Conservation (phyloP, 2,888 invertebrate species). For the Margaritifera margaritifera region DNA sequence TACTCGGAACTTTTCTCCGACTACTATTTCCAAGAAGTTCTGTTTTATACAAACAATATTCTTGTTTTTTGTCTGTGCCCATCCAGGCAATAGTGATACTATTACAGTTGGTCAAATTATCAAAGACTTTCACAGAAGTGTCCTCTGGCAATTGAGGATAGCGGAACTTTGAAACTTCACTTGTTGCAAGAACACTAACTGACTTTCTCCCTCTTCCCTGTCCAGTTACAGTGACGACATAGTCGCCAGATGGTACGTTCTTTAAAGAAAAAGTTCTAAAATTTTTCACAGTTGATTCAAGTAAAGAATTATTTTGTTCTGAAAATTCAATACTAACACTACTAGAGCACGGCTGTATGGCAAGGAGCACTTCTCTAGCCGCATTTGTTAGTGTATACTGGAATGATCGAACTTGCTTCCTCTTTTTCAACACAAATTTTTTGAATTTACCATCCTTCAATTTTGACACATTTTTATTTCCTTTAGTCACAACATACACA, state of each 20-base stretch:
- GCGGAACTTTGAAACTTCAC: constrained; percentile 41
- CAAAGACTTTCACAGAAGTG: constrained; percentile 60
- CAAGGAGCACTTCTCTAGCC: constrained; percentile 37
- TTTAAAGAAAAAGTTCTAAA: constrained; percentile 45
- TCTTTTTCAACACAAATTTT: constrained; percentile 42
- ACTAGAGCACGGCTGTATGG: constrained; percentile 49
- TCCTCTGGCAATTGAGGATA: constrained; percentile 64
- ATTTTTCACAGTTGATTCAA: constrained; percentile 42
- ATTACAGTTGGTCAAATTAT: constrained; percentile 62
- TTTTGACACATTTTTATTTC: constrained; percentile 32
- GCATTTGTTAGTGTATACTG: constrained; percentile 38
- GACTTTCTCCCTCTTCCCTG: constrained; percentile 35
- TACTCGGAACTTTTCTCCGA: constrained; percentile 24
- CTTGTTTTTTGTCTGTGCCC: constrained; percentile 62
- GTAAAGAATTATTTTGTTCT: constrained; percentile 36
- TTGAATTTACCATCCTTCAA: constrained; percentile 54
- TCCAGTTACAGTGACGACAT: constrained; percentile 43
- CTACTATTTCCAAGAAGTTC: constrained; percentile 36
- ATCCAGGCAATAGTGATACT: constrained; percentile 70
- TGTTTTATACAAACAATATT: constrained; percentile 68
- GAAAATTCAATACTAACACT: constrained; percentile 46
- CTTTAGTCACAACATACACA: constrained; percentile 48
- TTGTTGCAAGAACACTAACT: constrained; percentile 46
- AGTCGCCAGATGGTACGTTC: constrained; percentile 47
- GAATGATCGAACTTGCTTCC: constrained; percentile 31